Percentiles rank a stretch among this genome's conserved stretches.
Conservation (phyloP, 2,113 vertebrate species). For the Carlito syrichta region DNA sequence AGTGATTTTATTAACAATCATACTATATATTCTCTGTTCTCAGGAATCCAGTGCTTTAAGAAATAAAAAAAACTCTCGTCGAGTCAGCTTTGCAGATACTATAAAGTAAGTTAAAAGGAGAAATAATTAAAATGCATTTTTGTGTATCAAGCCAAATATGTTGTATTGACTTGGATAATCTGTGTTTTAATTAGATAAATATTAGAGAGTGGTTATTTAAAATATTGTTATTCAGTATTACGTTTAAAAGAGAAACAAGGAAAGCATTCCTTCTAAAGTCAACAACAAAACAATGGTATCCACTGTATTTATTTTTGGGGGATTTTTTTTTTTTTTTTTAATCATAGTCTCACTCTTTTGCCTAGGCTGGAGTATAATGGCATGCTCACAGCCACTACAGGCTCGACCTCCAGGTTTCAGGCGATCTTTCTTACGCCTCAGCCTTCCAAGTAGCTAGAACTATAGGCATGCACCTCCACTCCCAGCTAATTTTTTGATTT, state of each 20-base stretch:
- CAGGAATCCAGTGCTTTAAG: conserved; percentile 77
- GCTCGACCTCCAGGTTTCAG: no score
- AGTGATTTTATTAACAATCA: conserved; percentile 21
- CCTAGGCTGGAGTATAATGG: no score
- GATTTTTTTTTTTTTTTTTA: no score
- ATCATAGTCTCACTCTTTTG: no score
- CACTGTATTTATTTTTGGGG: no score
- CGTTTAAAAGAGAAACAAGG: conserved; percentile 26
- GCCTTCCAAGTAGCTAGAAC: no score
- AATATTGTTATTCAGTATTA: conserved; percentile 10
- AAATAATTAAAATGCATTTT: conserved; percentile 36
- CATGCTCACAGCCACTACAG: no score
- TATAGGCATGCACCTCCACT: no score
- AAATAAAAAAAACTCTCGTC: conserved; percentile 81
- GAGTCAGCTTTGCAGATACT: conserved; percentile 88
- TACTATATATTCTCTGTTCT: conserved; percentile 28
- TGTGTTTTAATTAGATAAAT: conserved; percentile 16
- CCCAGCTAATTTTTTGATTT: no score
- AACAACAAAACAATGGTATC: not conserved
- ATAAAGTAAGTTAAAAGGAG: conserved; percentile 80
- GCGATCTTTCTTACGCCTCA: no score
- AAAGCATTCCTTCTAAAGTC: not conserved
- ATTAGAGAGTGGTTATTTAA: conserved; percentile 25
- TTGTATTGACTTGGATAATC: not conserved
- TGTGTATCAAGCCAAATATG: not conserved